phyloP scores from a whole-genome alignment of 2,797 vertebrate species.

The Eremophila alpestris region DNA sequence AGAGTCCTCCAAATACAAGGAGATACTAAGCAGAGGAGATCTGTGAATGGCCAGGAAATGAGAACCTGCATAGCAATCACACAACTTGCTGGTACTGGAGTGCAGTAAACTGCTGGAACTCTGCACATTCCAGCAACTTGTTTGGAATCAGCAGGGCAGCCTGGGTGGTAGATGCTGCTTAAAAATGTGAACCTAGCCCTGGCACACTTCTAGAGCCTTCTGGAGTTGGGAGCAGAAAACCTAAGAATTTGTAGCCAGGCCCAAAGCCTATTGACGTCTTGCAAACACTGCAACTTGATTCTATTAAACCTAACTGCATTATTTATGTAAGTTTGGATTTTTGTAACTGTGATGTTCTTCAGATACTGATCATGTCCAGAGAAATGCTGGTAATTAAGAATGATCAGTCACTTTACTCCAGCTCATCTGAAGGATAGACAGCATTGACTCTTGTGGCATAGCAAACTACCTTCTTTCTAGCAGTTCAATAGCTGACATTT shows the following conservation, averaged over 20 bases:
- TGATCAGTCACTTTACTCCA: not conserved
- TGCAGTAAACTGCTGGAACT: not conserved
- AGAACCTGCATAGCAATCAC: not conserved
- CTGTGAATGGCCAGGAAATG: not conserved
- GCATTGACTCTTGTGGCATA: not conserved
- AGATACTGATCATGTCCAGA: not conserved
- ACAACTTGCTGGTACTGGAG: not conserved
- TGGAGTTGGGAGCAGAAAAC: not conserved
- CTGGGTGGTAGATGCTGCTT: not conserved
- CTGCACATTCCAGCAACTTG: not conserved
- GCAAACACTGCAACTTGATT: not conserved
- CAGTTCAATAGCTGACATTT: not conserved
- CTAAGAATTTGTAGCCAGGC: not conserved
- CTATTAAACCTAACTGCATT: not conserved
- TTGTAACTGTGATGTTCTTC: not conserved
- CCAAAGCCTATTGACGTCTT: not conserved
- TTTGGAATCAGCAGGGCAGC: not conserved
- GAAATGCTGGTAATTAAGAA: not conserved
- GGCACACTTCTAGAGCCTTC: not conserved
- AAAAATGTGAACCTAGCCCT: not conserved
- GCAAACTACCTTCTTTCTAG: not conserved
- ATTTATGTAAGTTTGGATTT: not conserved
- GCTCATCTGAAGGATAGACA: not conserved
- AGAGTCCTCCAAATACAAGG: not conserved
- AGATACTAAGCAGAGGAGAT: not conserved